Base-by-base conservation (phyloP, 2,113 vertebrate genomes). In the Suricata suricatta region DNA sequence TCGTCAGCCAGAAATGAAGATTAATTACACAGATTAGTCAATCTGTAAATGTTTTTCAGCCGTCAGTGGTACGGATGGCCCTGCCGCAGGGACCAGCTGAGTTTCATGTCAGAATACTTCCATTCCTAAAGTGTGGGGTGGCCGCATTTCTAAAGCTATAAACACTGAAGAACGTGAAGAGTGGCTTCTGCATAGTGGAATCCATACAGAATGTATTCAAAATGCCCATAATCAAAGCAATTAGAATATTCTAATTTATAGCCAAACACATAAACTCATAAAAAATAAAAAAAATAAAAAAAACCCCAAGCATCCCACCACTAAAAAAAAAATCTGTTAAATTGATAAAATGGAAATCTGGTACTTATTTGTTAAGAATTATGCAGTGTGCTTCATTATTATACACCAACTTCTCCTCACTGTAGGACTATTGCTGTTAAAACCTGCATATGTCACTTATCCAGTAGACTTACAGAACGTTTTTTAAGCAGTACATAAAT, bases 341-440 rank as follows among this genome's bases (percentile, higher is more conserved):
- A 81, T 64, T 63, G n/a, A 91, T 90, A 84, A 95, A 76, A 74
- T 93, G 54, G 47, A 97, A 96, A 95, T 72, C 60, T 50, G 19
- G 33, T 54, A 38, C 72, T 82, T 93, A 83, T 66, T 84, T 95
- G 57, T 54, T 90, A 76, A 95, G 64, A 90, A 96, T 92, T 82
- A 91, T 88, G 19, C 92, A 93, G 77, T 68, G 82, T 82, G 52
- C 47, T 54, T 96, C 86, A 79, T 96, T 92, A 74, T 95, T 50
- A 95, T 54, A 86, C 11, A 35, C 13, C n/a, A 64, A 23, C 68
- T 93, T 89, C 92, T 14, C 27, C 81, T 83, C 21, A 2, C 29
- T 44, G 14, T n/a, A 33, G 31, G 17, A 50, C 13, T 2, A 0
- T 85, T 91, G 50, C 81, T 88, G 19, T 63, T 86, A 66, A 86